Evolutionary conservation across 2,113 vertebrate species (phyloP), one percentile per base, ranked within the genome.

Genomic region (Narcine bancroftii): DNA sequence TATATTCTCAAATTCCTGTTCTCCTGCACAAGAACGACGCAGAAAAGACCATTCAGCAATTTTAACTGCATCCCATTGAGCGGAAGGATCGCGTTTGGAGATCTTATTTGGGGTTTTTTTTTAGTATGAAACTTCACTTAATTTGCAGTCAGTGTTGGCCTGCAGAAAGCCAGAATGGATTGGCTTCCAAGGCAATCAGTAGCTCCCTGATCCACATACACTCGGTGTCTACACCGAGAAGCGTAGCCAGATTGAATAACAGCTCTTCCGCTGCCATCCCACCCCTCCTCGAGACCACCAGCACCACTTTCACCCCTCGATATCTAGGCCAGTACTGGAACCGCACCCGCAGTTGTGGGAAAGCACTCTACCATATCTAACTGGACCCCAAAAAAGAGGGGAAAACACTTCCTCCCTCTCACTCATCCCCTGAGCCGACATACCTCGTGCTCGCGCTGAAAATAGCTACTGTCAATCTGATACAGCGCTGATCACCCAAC

Each of bases 391-490:
- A 66, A 69, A 69, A 91, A 24, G 36, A 60, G 53, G 63, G 24
- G 29, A 47, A 89, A 66, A 89, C 85, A 65, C 85, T 65, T 47
- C 26, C 53, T 83, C 33, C 9, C 85, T 91, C 39, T 39, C 89
- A 69, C 39, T 91, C 36, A 45, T 65, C 36, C 21, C 65, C 42
- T 53, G 47, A 75, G 21, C 79, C 63, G 26, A 36, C 63, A 71
- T 39, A 71, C 89, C 89, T 91, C 65, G 89, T 91, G 89, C 42
- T 91, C 89, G 29, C 63, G 39, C 63, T 47, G 63, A 50, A 69
- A 69, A 91, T 91, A 65, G 42, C 45, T 47, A 39, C 63, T 69
- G 89, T 69, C 89, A 91, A 91, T 91, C 89, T 91, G 89, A 91
- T 17, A 66, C 56, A 89, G 56, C 36, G 39, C 39, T 42, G 60